Base-by-base conservation (phyloP, 2,113 vertebrate species). In the Gopherus evgoodei region DNA sequence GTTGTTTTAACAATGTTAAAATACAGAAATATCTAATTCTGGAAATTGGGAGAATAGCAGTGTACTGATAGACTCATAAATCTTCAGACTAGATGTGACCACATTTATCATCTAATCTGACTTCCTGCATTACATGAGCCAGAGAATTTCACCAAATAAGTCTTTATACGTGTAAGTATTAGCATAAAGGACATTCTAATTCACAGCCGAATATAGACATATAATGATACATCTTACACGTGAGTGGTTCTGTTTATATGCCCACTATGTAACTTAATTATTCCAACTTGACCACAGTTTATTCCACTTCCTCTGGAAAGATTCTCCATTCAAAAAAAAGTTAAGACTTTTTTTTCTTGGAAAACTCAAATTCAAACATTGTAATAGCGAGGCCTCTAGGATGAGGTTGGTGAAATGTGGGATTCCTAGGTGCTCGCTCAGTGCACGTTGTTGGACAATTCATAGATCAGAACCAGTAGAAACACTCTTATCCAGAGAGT, bases 11-110 rank as follows among this genome's bases (percentile, higher is more conserved):
- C 90, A 88, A 79, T 90, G 93, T 94, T 91, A 82, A 96, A 44
- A 88, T 84, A 12, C 42, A n/a, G 21, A 75, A 38, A 22, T 75
- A 24, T 38, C n/a, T 24, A 75, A 42, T n/a, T 75, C 24, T 4
- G 38, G 93, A 86, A 88, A 88, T 81, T 89, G 91, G 89, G 87
- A 4, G 85, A 95, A 95, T 90, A 89, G 38, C 83, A 95, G 91
- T 75, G 31, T 27, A 53, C 93, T 95, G 31, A 42, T 93, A 96
- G 94, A 95, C 94, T 95, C 35, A 35, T 93, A 96, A 95, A 96
- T 83, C 0, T 2, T 95, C 94, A 93, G 95, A 86, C 81, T 62
- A 50, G 79, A 9, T 42, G 1, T 62, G 91, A 76, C 27, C 72
- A 1, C 86, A 22, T 8, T 11, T 72, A 5, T 69, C 19, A 42